phyloP scores from a whole-genome alignment of 2,888 invertebrate species.

The Orchestes rusci region DNA sequence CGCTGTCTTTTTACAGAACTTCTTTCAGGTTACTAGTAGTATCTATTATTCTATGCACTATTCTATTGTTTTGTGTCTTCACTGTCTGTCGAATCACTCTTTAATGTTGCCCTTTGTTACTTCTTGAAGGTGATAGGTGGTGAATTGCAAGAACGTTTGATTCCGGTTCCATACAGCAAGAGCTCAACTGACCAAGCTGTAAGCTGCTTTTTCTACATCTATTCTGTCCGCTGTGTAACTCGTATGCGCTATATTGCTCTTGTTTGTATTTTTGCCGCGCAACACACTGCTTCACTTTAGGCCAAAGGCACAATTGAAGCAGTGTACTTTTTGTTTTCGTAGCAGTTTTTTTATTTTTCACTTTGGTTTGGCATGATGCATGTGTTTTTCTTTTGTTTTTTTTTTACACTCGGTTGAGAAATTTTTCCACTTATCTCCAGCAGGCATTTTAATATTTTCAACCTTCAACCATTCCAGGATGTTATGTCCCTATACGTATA shows the following conservation, averaged over 20 bases:
- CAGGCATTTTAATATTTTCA: constrained; percentile 16
- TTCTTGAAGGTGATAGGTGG: constrained; percentile 99
- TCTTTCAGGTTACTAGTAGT: constrained; percentile 44
- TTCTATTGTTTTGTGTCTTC: constrained; percentile 44
- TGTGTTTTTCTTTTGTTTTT: constrained; percentile 33
- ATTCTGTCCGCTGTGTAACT: constrained; percentile 46
- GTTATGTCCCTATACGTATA: too few relatives aligned
- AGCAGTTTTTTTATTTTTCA: constrained; percentile 29
- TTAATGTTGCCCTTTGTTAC: constrained; percentile 81
- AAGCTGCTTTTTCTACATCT: constrained; percentile 69
- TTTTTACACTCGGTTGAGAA: constrained; percentile 30
- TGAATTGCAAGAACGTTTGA: constrained; percentile 99
- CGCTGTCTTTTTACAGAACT: constrained; percentile 28
- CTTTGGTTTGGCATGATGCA: constrained; percentile 40
- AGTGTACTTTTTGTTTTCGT: constrained; percentile 29
- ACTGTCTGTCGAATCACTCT: constrained; percentile 57
- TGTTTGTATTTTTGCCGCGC: constrained; percentile 39
- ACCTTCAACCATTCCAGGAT: background rate
- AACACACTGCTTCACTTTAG: constrained; percentile 38
- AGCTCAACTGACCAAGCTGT: constrained; percentile 99
- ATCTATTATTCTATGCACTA: constrained; percentile 46
- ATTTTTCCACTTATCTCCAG: constrained; percentile 14
- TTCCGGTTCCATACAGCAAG: constrained; percentile 99
- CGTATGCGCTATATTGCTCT: constrained; percentile 44
- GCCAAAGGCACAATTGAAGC: constrained; percentile 30